Conservation (phyloP, 2,888 invertebrate species). For the Rhagonycha lutea region DNA sequence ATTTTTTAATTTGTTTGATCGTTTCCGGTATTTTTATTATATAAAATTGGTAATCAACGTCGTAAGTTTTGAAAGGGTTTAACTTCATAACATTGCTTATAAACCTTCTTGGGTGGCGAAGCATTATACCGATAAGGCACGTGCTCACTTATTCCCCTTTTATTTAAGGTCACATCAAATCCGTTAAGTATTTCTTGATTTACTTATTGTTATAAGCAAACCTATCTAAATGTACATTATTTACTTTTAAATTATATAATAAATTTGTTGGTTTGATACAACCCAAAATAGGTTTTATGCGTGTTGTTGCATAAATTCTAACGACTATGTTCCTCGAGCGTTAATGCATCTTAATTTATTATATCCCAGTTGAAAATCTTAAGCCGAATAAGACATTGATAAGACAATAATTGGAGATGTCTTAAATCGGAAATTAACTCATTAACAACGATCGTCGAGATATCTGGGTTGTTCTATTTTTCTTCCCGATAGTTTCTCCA, state of each 20-base stretch:
- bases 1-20: background rate
- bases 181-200: constrained; percentile 28
- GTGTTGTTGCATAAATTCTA: background rate
- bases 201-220: constrained; percentile 19
- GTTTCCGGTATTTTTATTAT: background rate
- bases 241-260: background rate
- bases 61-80: constrained; percentile 20
- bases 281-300: background rate
- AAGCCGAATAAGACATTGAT: constrained; percentile 29
- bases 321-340: background rate
- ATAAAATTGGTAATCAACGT: background rate
- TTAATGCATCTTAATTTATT: constrained; percentile 29
- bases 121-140: constrained; percentile 36
- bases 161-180: constrained; percentile 26
- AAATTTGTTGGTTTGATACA: background rate
- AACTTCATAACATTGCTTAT: constrained; percentile 22
- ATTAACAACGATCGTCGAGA: constrained; percentile 26
- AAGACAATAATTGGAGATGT: constrained; percentile 26
- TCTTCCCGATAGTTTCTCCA: background rate
- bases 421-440: constrained; percentile 28
- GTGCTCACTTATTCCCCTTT: constrained; percentile 31
- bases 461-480: constrained; percentile 28
- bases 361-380: constrained; percentile 40
- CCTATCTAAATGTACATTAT: background rate
- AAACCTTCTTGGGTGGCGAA: constrained; percentile 29